Evolutionary conservation across 2,888 invertebrate species (phyloP).

Genomic region (Himalopsyche anomala): DNA sequence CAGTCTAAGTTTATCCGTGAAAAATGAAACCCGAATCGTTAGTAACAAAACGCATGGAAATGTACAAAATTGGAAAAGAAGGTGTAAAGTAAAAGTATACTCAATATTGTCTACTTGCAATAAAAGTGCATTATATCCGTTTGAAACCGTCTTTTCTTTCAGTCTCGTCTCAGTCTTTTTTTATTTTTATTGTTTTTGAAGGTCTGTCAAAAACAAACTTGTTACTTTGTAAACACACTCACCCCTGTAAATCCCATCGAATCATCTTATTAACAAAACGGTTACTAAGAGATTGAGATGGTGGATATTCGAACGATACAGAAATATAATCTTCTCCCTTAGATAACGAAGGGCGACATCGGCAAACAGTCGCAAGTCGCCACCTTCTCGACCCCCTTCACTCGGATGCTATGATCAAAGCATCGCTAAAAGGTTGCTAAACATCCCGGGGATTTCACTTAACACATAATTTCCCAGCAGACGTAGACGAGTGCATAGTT

Average conservation of each 20-base stretch:
- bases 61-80: too few species aligned
- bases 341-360: slow-evolving; percentile 36
- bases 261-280: slow-evolving; percentile 40
- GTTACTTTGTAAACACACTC: slow-evolving; percentile 14
- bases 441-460: slow-evolving; percentile 32
- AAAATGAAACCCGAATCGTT: too few species aligned
- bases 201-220: background rate
- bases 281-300: slow-evolving; percentile 23
- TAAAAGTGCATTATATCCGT: too few species aligned
- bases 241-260: background rate
- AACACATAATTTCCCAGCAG: slow-evolving; percentile 37
- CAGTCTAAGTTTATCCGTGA: too few species aligned
- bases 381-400: slow-evolving; percentile 10
- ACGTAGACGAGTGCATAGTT: background rate
- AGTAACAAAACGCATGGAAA: too few species aligned
- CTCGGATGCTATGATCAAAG: slow-evolving; percentile 23
- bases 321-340: slow-evolving; percentile 31
- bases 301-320: background rate
- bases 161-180: too few species aligned
- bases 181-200: too few species aligned
- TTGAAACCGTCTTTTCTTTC: too few species aligned
- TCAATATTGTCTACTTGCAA: too few species aligned
- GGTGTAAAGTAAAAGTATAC: too few species aligned
- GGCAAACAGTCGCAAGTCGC: slow-evolving; percentile 37
- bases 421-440: slow-evolving; percentile 32